Conservation (phyloP, 2,888 invertebrate genomes). For the Tetropium fuscum region DNA sequence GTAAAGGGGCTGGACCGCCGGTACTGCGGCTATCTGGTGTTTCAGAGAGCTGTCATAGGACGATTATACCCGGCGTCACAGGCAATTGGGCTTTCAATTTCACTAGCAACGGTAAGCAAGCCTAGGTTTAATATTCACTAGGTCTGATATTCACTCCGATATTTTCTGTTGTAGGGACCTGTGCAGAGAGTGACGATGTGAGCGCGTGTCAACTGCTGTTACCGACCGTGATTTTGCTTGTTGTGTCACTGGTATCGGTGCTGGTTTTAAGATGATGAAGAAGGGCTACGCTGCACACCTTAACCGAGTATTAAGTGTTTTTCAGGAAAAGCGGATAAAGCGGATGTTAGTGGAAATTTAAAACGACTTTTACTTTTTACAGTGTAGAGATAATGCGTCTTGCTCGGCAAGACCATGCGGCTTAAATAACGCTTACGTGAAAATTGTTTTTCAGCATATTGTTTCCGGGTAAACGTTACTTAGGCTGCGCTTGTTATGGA, state of each 20-base stretch:
- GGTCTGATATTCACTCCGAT: background rate
- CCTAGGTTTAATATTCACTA: background rate
- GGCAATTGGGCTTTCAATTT: constrained; percentile 76
- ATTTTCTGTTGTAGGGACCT: constrained; percentile 51
- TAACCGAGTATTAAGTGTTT: constrained; percentile 55
- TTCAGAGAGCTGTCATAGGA: constrained; percentile 71
- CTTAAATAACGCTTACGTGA: constrained; percentile 8
- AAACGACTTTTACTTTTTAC: constrained; percentile 31
- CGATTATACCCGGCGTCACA: constrained; percentile 67
- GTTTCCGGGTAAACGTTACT: background rate
- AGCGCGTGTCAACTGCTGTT: constrained; percentile 49
- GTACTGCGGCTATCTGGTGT: constrained; percentile 68
- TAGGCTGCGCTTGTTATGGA: constrained; percentile 10
- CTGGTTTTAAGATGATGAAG: constrained; percentile 59
- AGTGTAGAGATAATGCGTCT: constrained; percentile 13
- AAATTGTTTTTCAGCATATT: background rate
- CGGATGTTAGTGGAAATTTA: constrained; percentile 40
- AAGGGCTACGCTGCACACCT: constrained; percentile 51
- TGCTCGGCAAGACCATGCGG: constrained; percentile 4
- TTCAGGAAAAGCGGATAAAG: constrained; percentile 37
- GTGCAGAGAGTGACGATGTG: constrained; percentile 50
- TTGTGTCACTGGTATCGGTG: constrained; percentile 46
- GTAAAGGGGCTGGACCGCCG: constrained; percentile 54
- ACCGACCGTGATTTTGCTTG: constrained; percentile 51
- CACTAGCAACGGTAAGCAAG: constrained; percentile 73